These are phyloP conservation scores for Drosophila tanythrix DNA, from an alignment of 2,888 invertebrate genomes.

Conservation along the genomic window DNA sequence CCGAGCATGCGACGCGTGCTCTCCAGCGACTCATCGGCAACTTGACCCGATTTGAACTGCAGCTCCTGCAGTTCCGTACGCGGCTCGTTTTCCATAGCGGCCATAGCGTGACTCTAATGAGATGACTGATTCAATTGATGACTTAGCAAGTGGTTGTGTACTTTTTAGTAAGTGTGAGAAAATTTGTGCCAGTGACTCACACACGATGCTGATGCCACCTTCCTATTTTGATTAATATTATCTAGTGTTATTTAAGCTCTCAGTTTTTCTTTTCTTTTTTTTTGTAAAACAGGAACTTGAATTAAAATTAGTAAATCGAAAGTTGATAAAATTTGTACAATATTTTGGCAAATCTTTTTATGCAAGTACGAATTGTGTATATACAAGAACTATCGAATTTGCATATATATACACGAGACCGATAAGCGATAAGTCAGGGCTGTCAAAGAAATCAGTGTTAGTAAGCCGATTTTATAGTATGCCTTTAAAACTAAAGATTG, in stretches of 20 bases:
- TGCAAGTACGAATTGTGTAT: slow-evolving; percentile 55
- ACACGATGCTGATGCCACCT: slow-evolving; percentile 34
- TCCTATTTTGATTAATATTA: not conserved
- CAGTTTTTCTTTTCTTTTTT: not conserved
- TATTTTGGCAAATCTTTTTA: slow-evolving; percentile 48
- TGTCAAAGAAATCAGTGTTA: slow-evolving; percentile 3
- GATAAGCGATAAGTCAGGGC: slow-evolving; percentile 32
- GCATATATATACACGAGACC: not conserved
- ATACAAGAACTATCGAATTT: slow-evolving; percentile 44
- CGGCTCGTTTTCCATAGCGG: slow-evolving; percentile 72
- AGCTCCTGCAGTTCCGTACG: slow-evolving; percentile 81
- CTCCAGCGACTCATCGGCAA: slow-evolving; percentile 81
- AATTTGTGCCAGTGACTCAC: slow-evolving; percentile 63
- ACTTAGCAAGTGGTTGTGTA: slow-evolving; percentile 66
- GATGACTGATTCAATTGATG: slow-evolving; percentile 16
- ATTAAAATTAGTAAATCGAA: slow-evolving; percentile 9
- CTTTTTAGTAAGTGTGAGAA: slow-evolving; percentile 24
- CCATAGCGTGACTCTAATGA: slow-evolving; percentile 52
- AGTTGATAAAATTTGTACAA: slow-evolving; percentile 36
- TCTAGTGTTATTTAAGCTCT: slow-evolving; percentile 26
- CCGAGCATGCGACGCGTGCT: slow-evolving; percentile 80
- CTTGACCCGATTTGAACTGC: slow-evolving; percentile 79
- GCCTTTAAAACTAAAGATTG: not conserved
- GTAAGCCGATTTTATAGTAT: slow-evolving; percentile 1
- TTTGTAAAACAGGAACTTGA: slow-evolving; percentile 28